phyloP scores from a whole-genome alignment of 2,113 vertebrate species.

The Prochilodus magdalenae region DNA sequence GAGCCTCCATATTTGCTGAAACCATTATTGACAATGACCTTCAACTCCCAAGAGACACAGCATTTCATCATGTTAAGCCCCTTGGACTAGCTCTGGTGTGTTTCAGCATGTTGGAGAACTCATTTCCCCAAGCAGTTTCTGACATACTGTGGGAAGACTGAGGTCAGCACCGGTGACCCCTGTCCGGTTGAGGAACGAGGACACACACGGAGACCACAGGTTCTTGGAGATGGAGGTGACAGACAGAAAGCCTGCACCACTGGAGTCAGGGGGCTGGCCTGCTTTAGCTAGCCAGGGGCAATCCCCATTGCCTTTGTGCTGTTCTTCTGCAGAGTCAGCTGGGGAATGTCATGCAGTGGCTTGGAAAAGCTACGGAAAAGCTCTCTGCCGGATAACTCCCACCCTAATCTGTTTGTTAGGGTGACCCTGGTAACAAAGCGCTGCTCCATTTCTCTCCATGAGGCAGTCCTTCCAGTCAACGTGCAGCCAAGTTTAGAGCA shows the following conservation, averaged over 20 bases:
- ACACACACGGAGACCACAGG: conserved; percentile 1
- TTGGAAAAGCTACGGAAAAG: conserved; percentile 25
- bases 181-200: conserved; percentile 12
- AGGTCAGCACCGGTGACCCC: neutral
- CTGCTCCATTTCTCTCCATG: conserved; percentile 29
- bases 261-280: neutral
- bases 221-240: conserved; percentile 16
- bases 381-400: conserved; percentile 25
- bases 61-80: neutral
- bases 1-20: neutral
- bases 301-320: neutral
- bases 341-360: conserved; percentile 7
- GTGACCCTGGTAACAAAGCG: conserved; percentile 51
- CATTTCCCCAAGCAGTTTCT: neutral
- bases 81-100: neutral
- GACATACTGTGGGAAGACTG: neutral
- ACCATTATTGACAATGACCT: neutral
- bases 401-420: conserved; percentile 41
- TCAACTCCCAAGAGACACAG: neutral
- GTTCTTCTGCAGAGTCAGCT: neutral
- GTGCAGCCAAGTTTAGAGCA: conserved; percentile 20
- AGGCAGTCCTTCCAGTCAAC: conserved; percentile 32
- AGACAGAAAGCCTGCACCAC: conserved; percentile 11
- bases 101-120: neutral
- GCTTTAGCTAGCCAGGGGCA: neutral